Evolutionary conservation across 2,113 vertebrate genomes (phyloP).

Genomic region (Camelus bactrianus): DNA sequence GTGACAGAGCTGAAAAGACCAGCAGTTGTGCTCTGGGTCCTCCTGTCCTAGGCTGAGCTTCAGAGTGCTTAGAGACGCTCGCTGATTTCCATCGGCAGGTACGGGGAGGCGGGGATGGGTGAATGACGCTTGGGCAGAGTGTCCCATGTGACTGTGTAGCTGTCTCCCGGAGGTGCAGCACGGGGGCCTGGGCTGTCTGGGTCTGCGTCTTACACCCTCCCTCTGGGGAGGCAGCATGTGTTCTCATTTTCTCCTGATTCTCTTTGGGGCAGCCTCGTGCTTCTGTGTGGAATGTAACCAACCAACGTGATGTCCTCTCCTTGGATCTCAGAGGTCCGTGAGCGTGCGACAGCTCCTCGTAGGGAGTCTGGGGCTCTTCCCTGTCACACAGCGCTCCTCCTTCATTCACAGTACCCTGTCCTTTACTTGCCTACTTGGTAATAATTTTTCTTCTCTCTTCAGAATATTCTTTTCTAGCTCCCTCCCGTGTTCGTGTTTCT

Average conservation of each 20-base stretch:
- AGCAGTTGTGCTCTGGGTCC: background rate
- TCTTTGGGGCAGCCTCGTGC: background rate
- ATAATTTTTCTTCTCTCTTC: background rate
- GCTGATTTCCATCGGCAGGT: background rate
- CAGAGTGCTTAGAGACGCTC: background rate
- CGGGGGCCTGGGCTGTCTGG: background rate
- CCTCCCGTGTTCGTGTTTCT: background rate
- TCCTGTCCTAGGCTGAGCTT: background rate
- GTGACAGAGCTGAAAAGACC: background rate
- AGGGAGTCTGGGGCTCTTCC: background rate
- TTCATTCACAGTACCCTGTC: background rate
- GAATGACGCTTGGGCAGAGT: background rate
- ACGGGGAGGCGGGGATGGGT: background rate
- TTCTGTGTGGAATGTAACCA: background rate
- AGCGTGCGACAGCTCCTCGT: background rate
- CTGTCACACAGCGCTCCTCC: background rate
- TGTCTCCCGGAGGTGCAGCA: accelerated
- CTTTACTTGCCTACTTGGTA: background rate
- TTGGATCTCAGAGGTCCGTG: background rate
- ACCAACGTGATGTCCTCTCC: background rate
- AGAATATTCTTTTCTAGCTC: background rate
- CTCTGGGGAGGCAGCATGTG: background rate
- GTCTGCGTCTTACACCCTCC: background rate
- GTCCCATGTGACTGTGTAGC: too few species aligned
- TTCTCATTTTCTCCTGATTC: background rate